A percentile compares a stretch with the other conserved stretches of the same genome.
These are phyloP conservation scores for Bothrops alternatus DNA, from an alignment of 2,797 vertebrate species.

Conservation along the genomic window DNA sequence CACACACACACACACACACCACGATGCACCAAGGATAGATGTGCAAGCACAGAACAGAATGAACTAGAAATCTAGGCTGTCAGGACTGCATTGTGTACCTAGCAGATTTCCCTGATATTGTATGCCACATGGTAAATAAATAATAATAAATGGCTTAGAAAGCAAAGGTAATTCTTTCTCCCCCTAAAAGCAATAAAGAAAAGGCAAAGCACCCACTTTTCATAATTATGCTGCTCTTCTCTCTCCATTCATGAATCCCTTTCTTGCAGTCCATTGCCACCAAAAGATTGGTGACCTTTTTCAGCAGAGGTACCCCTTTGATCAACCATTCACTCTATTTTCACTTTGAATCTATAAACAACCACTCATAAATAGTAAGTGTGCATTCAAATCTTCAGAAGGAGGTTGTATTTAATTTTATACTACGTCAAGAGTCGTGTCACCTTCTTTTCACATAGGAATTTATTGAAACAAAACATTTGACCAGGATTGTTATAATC, in stretches of 20 bases:
- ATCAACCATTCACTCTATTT: not conserved
- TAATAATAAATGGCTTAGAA: not conserved
- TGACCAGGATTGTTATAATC: not conserved
- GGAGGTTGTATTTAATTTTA: not conserved
- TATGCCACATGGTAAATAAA: not conserved
- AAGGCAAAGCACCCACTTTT: not conserved
- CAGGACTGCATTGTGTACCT: not conserved
- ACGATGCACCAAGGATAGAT: not conserved
- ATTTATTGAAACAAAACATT: not conserved
- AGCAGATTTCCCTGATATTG: not conserved
- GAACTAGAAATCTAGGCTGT: not conserved
- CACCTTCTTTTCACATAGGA: not conserved
- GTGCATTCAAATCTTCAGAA: not conserved
- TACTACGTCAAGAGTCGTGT: not conserved
- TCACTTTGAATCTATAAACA: not conserved
- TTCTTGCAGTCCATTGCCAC: not conserved
- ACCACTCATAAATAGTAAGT: not conserved
- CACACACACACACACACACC: not conserved
- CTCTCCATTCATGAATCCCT: not conserved
- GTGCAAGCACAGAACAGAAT: not conserved
- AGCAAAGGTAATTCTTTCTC: not conserved
- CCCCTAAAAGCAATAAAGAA: not conserved
- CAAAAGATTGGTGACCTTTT: not conserved
- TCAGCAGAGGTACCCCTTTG: not conserved
- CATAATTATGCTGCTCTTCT: not conserved